Base-by-base conservation (phyloP, 2,888 invertebrate genomes). In the Deroplatys truncata region DNA sequence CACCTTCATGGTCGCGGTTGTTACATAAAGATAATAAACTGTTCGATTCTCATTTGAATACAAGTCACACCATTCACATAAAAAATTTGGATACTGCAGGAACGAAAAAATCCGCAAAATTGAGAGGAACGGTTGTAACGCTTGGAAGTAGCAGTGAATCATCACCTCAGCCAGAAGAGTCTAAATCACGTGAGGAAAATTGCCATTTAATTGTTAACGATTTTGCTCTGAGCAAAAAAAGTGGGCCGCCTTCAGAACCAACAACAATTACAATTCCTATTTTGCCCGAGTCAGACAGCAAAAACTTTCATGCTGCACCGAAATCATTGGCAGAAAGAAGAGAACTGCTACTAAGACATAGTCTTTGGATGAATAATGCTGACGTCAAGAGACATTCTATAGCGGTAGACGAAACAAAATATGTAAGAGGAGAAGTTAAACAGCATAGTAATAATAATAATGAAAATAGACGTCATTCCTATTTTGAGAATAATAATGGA, bases 351-450 rank as follows among this genome's bases (percentile, higher is more conserved):
- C 3, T 83, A 83, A 87, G 82, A 29, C 87, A 87, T 72, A 72
- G 56, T 72, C 56, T 25, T 72, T 72, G 56, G 56, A 72, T 72
- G 56, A 72, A 72, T 20, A 92, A 92, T 49, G 92, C 91, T 56
- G 93, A 93, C 56, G 90, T 92, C 28, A 95, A 95, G 91, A 92
- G 95, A 10, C 95, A 95, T 91, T 95, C 95, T 0, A 95, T 95
- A 91, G 95, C 95, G 0, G 95, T 95, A 5, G 95, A 95, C 91
- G 95, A 95, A 85, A 29, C 89, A 10, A 90, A 89, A 29, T 91
- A 90, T 35, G 90, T 90, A 9, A 88, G 82, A 83, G 88, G 88
- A 16, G 89, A 29, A 25, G 49, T 43, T 20, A 84, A 88, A 35
- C 20, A 56, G 20, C 84, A 84, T 35, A 84, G 82, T 9, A 82